These are phyloP conservation scores for Lucifuga dentata DNA, from an alignment of 2,113 vertebrate species.

Conservation along the genomic window DNA sequence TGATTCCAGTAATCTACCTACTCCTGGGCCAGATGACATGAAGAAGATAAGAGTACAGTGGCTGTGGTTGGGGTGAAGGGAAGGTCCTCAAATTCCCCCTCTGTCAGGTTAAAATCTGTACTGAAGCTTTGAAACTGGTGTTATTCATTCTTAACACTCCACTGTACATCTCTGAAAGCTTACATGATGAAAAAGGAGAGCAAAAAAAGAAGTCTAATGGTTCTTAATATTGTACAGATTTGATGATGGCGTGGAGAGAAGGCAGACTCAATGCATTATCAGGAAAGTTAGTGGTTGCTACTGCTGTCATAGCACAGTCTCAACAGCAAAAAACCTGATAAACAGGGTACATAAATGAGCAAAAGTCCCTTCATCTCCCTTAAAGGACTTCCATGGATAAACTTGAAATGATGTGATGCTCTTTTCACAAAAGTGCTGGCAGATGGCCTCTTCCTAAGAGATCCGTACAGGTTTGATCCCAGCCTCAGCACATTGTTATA, in stretches of 20 bases:
- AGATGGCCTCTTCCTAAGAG: slow-evolving; percentile 8
- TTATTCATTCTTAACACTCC: slow-evolving; percentile 48
- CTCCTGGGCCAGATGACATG: slow-evolving; percentile 68
- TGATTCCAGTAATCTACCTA: slow-evolving; percentile 79
- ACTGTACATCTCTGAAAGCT: slow-evolving; percentile 65
- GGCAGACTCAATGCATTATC: slow-evolving; percentile 70
- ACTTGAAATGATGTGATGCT: slow-evolving; percentile 15
- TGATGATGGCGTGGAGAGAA: slow-evolving; percentile 67
- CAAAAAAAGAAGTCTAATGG: slow-evolving; percentile 66
- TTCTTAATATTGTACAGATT: slow-evolving; percentile 75
- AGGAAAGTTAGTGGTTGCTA: slow-evolving; percentile 18
- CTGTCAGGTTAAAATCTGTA: slow-evolving; percentile 50
- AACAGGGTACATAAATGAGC: slow-evolving; percentile 16
- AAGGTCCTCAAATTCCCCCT: slow-evolving; percentile 45
- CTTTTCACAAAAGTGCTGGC: too few relatives aligned
- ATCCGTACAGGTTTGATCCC: slow-evolving; percentile 22
- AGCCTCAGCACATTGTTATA: slow-evolving; percentile 2
- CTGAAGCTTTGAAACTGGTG: slow-evolving; percentile 58
- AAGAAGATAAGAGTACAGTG: slow-evolving; percentile 66
- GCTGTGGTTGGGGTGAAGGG: slow-evolving; percentile 44
- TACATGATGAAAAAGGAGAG: slow-evolving; percentile 67
- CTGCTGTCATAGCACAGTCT: slow-evolving; percentile 21
- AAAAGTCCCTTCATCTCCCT: slow-evolving; percentile 7
- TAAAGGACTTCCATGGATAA: too few relatives aligned
- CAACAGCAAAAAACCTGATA: background rate